Percentiles rank a stretch among this genome's conserved stretches.
Conservation (phyloP, 1,140 invertebrate species). For the Lucilia sericata region DNA sequence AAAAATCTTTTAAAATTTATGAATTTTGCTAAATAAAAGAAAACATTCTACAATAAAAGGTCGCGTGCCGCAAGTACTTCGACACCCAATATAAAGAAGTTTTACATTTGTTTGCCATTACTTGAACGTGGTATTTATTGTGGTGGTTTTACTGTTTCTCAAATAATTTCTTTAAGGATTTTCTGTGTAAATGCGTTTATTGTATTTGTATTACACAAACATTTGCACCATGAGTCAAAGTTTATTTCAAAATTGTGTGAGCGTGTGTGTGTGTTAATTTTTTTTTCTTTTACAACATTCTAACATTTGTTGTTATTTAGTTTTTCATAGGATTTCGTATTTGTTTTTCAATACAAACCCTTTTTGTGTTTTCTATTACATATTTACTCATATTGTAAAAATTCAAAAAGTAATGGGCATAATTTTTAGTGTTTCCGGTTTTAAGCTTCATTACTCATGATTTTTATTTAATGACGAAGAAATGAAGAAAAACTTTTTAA, state of each 20-base stretch:
- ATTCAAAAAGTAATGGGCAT: slow-evolving; percentile 9
- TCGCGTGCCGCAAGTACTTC: slow-evolving; percentile 66
- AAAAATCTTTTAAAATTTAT: not conserved
- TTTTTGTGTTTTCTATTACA: slow-evolving; percentile 50
- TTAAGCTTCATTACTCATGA: slow-evolving; percentile 27
- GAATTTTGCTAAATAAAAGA: slow-evolving; percentile 27
- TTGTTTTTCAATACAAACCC: not conserved
- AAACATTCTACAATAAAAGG: slow-evolving; percentile 46
- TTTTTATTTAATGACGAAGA: not conserved
- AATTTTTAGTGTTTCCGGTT: slow-evolving; percentile 17
- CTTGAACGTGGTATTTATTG: not conserved
- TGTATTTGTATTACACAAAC: not conserved
- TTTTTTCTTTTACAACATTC: not conserved
- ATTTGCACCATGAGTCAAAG: not conserved
- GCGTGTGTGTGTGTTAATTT: not conserved
- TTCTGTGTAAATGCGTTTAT: not conserved
- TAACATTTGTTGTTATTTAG: not conserved
- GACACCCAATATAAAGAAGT: slow-evolving; percentile 66
- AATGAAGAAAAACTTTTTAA: not conserved
- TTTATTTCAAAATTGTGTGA: not conserved
- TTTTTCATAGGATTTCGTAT: not conserved
- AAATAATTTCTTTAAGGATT: not conserved
- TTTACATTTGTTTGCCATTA: slow-evolving; percentile 50
- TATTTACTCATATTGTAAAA: slow-evolving; percentile 3
- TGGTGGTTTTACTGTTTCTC: not conserved